Conservation (phyloP, 2,797 vertebrate species). For the Apodemus agrarius region DNA sequence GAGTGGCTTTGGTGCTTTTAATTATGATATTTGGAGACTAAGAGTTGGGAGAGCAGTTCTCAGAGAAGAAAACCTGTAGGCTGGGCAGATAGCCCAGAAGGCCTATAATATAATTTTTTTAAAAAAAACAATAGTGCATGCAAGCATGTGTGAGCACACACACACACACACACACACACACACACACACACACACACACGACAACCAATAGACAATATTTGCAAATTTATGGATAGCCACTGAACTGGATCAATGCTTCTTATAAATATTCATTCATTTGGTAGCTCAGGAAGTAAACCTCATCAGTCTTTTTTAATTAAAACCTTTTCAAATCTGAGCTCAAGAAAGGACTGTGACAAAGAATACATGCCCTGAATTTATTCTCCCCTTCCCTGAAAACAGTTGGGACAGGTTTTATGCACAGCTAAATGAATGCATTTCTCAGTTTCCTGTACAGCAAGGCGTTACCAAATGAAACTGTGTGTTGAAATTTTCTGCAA, state of each 20-base stretch:
- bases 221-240: conserved; percentile 56
- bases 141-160: not conserved
- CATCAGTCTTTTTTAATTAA: conserved; percentile 70
- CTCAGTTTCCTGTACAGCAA: conserved; percentile 32
- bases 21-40: not conserved
- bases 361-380: conserved; percentile 32
- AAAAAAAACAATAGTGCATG: not conserved
- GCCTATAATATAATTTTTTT: conserved; percentile 25
- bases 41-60: not conserved
- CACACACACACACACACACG: not conserved
- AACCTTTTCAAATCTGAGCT: conserved; percentile 66
- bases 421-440: conserved; percentile 50
- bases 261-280: conserved; percentile 70
- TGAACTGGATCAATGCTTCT: conserved; percentile 63
- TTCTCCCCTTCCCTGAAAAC: conserved; percentile 22
- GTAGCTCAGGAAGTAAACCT: conserved; percentile 52
- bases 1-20: conserved; percentile 33
- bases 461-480: conserved; percentile 11
- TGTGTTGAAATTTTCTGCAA: conserved; percentile 32
- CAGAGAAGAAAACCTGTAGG: not conserved
- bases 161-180: not conserved
- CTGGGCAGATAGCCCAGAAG: conserved; percentile 17
- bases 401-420: conserved; percentile 16
- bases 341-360: conserved; percentile 49
- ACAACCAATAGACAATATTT: conserved; percentile 62